Evolutionary conservation across 2,797 vertebrate genomes (phyloP), one percentile per base, ranked within the genome.

Genomic region (Microctenopoma steveboyesi): DNA sequence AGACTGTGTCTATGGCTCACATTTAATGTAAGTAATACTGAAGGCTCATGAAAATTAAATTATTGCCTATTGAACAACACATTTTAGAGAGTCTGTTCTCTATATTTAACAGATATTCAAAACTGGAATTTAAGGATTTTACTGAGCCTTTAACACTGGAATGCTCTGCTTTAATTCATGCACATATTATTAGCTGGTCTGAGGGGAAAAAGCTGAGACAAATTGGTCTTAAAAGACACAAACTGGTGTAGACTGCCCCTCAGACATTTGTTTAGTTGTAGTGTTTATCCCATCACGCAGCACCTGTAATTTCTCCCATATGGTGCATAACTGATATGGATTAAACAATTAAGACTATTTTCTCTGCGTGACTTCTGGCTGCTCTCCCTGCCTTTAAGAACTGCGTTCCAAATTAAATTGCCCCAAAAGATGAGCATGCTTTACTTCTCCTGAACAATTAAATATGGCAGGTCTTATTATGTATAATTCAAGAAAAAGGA

Each of bases 341-440:
- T 92, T 88, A 93, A 92, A 91, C 91, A 93, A 93, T 93, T 93
- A 91, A 86, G 81, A 86, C 85, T 76, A 85, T 92, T 94, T 92
- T 92, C 89, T 83, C 85, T 87, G 77, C 79, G 65, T 91, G 90
- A 90, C 87, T 90, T 88, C 89, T 89, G 86, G 88, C 90, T 90
- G 85, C 72, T 69, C 78, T 88, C 75, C 71, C 60, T 78, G 82
- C 73, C 77, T 75, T 78, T 71, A 87, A 89, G 81, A 88, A 85
- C 53, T 73, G 83, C 25, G 71, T 86, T 89, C 92, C 78, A 90
- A 92, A 92, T 91, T 88, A 89, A 91, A 91, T 86, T 87, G 78
- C 79, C 82, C 76, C 77, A 85, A 86, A 89, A 92, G 86, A 88
- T 84, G 76, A 84, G 78, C 64, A 70, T 64, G 75, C 69, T 86